Evolutionary conservation across 2,888 invertebrate genomes (phyloP).

Genomic region (Drosophila rubida): DNA sequence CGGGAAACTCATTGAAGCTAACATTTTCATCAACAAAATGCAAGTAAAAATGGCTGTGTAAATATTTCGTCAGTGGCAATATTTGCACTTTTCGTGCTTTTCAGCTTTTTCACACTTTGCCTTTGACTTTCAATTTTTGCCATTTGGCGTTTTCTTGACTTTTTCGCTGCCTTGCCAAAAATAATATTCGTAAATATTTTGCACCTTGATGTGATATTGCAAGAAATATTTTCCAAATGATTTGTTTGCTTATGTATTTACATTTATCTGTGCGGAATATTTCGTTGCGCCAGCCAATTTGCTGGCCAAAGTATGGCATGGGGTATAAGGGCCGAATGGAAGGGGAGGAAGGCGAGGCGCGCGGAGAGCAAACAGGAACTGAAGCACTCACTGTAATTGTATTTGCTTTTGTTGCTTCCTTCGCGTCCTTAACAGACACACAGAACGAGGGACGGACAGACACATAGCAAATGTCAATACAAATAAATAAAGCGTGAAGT

Average conservation of each 20-base stretch:
- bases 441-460: conserved; percentile 40
- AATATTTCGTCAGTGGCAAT: conserved; percentile 69
- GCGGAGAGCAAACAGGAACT: conserved; percentile 30
- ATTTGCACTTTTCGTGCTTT: conserved; percentile 66
- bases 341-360: background rate
- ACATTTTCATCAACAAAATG: conserved; percentile 57
- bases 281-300: conserved; percentile 59
- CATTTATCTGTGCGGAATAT: conserved; percentile 70
- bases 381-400: conserved; percentile 75
- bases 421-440: conserved; percentile 55
- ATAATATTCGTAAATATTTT: conserved; percentile 75
- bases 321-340: background rate
- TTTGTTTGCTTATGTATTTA: conserved; percentile 76
- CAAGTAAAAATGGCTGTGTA: conserved; percentile 53
- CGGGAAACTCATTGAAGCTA: conserved; percentile 35
- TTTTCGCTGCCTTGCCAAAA: conserved; percentile 50
- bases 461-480: conserved; percentile 68
- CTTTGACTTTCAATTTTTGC: conserved; percentile 57
- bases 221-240: conserved; percentile 75
- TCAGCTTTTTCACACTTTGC: conserved; percentile 34
- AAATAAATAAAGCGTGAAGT: conserved; percentile 69
- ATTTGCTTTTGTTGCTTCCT: conserved; percentile 72
- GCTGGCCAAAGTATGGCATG: conserved; percentile 36
- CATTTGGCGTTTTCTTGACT: conserved; percentile 37
- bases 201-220: conserved; percentile 75